Percentiles rank a stretch among this genome's conserved stretches.
phyloP scores from a whole-genome alignment of 2,797 vertebrate species.

The Anguilla anguilla region DNA sequence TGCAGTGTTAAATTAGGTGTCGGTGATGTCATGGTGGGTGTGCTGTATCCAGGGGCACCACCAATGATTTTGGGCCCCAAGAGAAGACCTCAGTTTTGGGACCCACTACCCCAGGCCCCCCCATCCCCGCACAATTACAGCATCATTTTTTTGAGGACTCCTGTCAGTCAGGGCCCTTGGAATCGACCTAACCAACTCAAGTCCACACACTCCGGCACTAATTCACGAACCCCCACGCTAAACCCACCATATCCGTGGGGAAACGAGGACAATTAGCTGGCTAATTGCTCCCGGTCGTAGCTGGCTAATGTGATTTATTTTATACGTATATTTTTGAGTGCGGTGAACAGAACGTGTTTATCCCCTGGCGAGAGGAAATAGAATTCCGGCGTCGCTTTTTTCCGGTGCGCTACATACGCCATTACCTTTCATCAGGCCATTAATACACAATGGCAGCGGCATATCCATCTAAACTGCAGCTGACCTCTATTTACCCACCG shows the following conservation, averaged over 20 bases:
- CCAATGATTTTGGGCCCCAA: too few species aligned
- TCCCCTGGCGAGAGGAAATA: neutral
- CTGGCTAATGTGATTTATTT: neutral
- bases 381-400: neutral
- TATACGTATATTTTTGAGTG: neutral
- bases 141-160: too few species aligned
- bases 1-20: too few species aligned
- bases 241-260: neutral
- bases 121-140: too few species aligned
- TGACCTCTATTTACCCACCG: neutral
- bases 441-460: neutral
- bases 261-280: too few species aligned
- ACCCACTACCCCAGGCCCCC: too few species aligned
- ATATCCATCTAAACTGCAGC: neutral
- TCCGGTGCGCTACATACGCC: neutral
- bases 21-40: too few species aligned
- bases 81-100: too few species aligned
- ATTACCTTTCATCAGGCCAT: neutral
- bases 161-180: too few species aligned
- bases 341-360: too few species aligned
- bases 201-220: neutral
- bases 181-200: too few species aligned
- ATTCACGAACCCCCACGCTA: neutral
- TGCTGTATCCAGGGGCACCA: too few species aligned
- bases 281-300: neutral